A percentile compares a stretch with the other conserved stretches of the same genome.
These are phyloP conservation scores for Ctenodactylus gundi DNA, from an alignment of 2,113 vertebrate genomes.

Conservation along the genomic window DNA sequence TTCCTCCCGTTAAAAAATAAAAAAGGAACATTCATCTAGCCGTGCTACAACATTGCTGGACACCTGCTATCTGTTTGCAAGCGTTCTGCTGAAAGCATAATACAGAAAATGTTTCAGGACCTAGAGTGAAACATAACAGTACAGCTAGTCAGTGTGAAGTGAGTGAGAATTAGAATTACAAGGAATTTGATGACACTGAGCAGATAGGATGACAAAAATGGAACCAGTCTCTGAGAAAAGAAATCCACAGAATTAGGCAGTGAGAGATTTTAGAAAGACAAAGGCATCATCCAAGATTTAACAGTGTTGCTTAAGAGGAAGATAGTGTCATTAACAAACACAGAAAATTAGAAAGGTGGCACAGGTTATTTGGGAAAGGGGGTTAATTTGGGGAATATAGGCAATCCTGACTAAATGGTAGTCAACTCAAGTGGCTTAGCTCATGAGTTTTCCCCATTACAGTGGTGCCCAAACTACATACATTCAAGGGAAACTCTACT, in stretches of 20 bases:
- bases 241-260: not conserved
- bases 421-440: not conserved
- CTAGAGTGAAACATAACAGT: not conserved
- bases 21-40: not conserved
- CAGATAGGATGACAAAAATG: not conserved
- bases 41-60: not conserved
- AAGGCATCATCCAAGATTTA: not conserved
- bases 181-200: not conserved
- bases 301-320: not conserved
- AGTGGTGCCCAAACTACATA: not conserved
- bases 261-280: not conserved
- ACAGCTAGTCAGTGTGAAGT: not conserved
- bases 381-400: not conserved
- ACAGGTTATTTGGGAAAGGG: not conserved
- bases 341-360: not conserved
- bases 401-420: not conserved
- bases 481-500: not conserved
- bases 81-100: not conserved
- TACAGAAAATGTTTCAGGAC: not conserved
- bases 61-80: not conserved
- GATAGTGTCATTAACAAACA: not conserved
- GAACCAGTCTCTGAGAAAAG: not conserved
- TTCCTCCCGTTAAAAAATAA: not conserved
- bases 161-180: not conserved
- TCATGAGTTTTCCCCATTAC: not conserved